Conservation (phyloP, 2,113 vertebrate species). For the Noturus placidus region DNA sequence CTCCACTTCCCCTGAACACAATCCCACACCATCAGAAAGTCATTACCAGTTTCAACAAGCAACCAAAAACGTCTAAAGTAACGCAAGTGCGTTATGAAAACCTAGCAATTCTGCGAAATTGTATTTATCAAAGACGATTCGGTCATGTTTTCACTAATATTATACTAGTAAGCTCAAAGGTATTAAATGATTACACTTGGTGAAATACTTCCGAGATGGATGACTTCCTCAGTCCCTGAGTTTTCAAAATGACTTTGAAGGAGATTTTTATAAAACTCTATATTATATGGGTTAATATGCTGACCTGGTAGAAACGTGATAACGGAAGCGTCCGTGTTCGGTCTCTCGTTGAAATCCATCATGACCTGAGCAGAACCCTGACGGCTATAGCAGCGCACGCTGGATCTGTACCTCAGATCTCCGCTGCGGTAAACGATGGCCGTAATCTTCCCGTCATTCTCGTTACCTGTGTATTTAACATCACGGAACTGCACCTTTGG, state of each 20-base stretch:
- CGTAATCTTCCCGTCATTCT: slow-evolving; percentile 78
- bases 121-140: neutral
- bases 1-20: slow-evolving; percentile 82
- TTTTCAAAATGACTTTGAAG: neutral
- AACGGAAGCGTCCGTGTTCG: slow-evolving; percentile 85
- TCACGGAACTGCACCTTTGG: slow-evolving; percentile 92
- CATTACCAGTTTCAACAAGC: neutral
- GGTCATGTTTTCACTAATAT: neutral
- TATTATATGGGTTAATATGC: neutral
- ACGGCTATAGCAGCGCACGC: slow-evolving; percentile 89
- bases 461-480: slow-evolving; percentile 72
- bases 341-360: slow-evolving; percentile 92
- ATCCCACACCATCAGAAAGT: neutral
- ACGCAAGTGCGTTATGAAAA: neutral
- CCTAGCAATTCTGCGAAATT: neutral
- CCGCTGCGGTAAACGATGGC: slow-evolving; percentile 82
- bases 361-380: slow-evolving; percentile 93
- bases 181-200: neutral
- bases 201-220: neutral
- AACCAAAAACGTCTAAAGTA: neutral
- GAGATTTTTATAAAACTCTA: neutral
- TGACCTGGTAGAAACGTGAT: slow-evolving; percentile 88
- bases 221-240: neutral
- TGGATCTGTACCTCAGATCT: slow-evolving; percentile 80
- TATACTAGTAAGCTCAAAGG: neutral